These are phyloP conservation scores for Endomychus coccineus DNA, from an alignment of 2,888 invertebrate genomes.

Conservation along the genomic window DNA sequence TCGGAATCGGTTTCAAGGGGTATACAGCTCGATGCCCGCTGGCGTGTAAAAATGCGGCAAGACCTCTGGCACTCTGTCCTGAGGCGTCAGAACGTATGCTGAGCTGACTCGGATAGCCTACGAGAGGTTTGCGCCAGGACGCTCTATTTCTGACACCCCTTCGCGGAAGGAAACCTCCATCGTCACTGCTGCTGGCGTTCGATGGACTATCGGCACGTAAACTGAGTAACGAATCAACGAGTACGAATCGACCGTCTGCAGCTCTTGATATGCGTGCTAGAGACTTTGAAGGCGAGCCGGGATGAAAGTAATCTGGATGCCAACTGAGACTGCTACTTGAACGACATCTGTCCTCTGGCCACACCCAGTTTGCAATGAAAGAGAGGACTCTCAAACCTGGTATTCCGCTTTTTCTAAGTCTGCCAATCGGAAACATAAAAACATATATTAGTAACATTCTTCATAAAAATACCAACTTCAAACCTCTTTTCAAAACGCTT, in stretches of 20 bases:
- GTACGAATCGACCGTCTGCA: conserved; percentile 67
- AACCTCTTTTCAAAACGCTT: too few species aligned
- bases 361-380: conserved; percentile 65
- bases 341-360: conserved; percentile 65
- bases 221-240: conserved; percentile 49
- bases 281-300: conserved; percentile 37
- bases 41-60: conserved; percentile 29
- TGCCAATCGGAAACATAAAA: too few species aligned
- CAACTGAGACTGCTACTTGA: conserved; percentile 44
- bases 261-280: conserved; percentile 64
- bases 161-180: conserved; percentile 73
- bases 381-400: conserved; percentile 77
- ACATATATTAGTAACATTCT: too few species aligned
- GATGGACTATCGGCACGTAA: conserved; percentile 51
- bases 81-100: conserved; percentile 62
- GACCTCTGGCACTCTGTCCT: conserved; percentile 47
- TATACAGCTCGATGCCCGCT: conserved; percentile 34
- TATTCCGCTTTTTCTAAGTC: conserved; percentile 92
- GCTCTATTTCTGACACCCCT: conserved; percentile 47
- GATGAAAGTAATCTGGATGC: conserved; percentile 41
- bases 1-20: conserved; percentile 37
- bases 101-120: conserved; percentile 58
- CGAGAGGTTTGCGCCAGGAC: conserved; percentile 57
- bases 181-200: conserved; percentile 64
- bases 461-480: too few species aligned